phyloP scores from a whole-genome alignment of 2,797 vertebrate species.

The Hippocampus kuda region DNA sequence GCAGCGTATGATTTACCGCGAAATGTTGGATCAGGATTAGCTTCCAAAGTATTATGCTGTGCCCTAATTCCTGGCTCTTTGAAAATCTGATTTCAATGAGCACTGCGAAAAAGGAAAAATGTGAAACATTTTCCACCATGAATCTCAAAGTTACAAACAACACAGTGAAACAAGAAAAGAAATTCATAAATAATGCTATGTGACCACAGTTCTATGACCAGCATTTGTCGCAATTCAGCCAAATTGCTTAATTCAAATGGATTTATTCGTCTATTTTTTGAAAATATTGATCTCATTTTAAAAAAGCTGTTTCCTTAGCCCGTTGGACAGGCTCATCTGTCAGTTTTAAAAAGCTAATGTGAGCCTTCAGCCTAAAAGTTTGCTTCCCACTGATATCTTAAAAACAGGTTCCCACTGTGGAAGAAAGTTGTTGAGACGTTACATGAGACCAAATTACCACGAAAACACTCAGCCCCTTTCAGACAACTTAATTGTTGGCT shows the following conservation, averaged over 20 bases:
- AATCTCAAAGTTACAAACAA: neutral
- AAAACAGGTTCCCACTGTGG: conserved; percentile 3
- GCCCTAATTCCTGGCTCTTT: neutral
- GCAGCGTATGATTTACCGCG: neutral
- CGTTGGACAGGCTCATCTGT: neutral
- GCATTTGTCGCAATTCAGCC: neutral
- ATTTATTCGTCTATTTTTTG: too few relatives aligned
- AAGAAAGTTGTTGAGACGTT: neutral
- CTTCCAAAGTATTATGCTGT: conserved; percentile 1
- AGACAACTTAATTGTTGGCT: neutral
- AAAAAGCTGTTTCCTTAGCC: too few relatives aligned
- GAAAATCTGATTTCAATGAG: neutral
- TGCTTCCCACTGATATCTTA: neutral
- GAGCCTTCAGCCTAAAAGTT: neutral
- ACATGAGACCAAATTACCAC: neutral
- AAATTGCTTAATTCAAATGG: neutral
- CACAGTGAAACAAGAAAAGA: neutral
- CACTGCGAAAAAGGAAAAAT: neutral
- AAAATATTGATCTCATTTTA: too few relatives aligned
- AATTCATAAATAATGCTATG: neutral
- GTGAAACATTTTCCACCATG: conserved; percentile 3
- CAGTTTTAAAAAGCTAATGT: neutral
- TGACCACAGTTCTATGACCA: neutral
- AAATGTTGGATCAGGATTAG: neutral
- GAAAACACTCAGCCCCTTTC: conserved; percentile 1